Conservation (phyloP, 1,140 invertebrate species). For the Zaprionus ghesquierei region DNA sequence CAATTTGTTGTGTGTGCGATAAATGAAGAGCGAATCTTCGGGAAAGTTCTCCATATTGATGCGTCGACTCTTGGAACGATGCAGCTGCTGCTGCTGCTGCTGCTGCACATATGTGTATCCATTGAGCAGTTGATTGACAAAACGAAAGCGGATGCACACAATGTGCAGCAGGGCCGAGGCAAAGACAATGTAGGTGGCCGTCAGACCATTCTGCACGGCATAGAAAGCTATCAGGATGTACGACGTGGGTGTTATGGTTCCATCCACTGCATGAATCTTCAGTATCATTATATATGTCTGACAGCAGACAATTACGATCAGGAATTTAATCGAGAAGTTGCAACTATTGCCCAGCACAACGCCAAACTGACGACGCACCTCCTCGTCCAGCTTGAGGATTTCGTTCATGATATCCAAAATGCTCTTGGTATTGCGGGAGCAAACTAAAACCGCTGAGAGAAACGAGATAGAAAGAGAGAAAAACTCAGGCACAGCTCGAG, state of each 20-base stretch:
- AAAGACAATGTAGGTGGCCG: conserved; percentile 72
- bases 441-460: conserved; percentile 58
- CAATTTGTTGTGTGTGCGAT: conserved; percentile 76
- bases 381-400: conserved; percentile 70
- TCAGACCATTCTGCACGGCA: conserved; percentile 68
- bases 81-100: conserved; percentile 1
- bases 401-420: conserved; percentile 75
- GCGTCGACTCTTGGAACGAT: background rate
- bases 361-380: conserved; percentile 55
- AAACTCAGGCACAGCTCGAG: background rate
- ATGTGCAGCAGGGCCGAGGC: conserved; percentile 65
- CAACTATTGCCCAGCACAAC: conserved; percentile 55
- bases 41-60: conserved; percentile 63
- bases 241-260: conserved; percentile 52
- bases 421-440: conserved; percentile 61
- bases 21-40: conserved; percentile 74
- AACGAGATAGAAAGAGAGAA: background rate
- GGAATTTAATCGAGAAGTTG: conserved; percentile 65
- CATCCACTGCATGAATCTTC: conserved; percentile 43
- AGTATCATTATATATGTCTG: conserved; percentile 70
- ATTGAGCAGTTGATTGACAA: conserved; percentile 62
- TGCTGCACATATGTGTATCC: conserved; percentile 66
- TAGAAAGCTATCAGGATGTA: conserved; percentile 71
- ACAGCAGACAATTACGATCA: conserved; percentile 58
- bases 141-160: conserved; percentile 65